A percentile compares a stretch with the other conserved stretches of the same genome.
Conservation (phyloP, 2,888 invertebrate species). For the Encarsia formosa region DNA sequence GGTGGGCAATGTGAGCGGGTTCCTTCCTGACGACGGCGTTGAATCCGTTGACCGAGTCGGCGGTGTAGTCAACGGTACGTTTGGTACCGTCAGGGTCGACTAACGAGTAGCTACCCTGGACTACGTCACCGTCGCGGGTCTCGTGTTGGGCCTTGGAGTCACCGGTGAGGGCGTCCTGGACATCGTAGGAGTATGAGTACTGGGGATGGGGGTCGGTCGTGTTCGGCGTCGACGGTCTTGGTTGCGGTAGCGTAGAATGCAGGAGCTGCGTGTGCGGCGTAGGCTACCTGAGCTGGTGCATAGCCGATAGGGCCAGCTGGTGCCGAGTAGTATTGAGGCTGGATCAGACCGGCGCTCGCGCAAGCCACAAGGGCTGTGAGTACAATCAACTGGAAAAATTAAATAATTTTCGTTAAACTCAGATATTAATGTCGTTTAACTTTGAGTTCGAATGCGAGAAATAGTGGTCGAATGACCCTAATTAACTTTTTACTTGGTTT, state of each 20-base stretch:
- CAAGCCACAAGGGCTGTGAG: conserved; percentile 51
- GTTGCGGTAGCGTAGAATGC: conserved; percentile 35
- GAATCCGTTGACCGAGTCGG: conserved; percentile 48
- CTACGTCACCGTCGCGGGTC: conserved; percentile 37
- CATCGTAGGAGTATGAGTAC: conserved; percentile 33
- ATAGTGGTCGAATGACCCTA: no score
- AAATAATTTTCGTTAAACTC: no score
- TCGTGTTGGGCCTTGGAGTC: conserved; percentile 31
- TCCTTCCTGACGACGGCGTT: conserved; percentile 48
- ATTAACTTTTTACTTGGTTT: no score
- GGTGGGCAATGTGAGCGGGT: conserved; percentile 37
- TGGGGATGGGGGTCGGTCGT: conserved; percentile 37
- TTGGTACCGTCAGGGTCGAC: conserved; percentile 49
- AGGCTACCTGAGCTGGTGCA: conserved; percentile 33
- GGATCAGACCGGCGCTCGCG: conserved; percentile 38
- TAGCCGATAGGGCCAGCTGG: background rate
- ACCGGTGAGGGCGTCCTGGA: conserved; percentile 28
- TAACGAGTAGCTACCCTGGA: conserved; percentile 44
- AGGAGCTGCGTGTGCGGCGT: conserved; percentile 36
- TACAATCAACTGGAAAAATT: conserved; percentile 46
- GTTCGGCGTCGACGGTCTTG: conserved; percentile 36
- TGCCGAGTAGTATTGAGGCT: background rate
- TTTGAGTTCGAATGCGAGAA: no score
- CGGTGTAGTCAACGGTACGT: conserved; percentile 47
- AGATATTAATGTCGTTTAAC: no score